Evolutionary conservation across 2,888 invertebrate species (phyloP), one percentile per base, ranked within the genome.

Genomic region (Taphrorychus bicolor): DNA sequence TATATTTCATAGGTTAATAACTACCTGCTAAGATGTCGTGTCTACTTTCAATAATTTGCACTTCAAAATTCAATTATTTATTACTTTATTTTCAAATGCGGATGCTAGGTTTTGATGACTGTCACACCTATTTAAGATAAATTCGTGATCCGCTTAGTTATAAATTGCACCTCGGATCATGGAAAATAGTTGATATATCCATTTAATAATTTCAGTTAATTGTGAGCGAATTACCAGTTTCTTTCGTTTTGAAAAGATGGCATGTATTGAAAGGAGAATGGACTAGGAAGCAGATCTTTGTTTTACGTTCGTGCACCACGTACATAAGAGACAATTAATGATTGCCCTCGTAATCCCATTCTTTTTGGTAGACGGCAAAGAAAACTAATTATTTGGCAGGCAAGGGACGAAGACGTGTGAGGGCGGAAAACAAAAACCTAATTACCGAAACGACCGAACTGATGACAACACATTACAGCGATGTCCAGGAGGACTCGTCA

Each of bases 381-480:
- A 71, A 71, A 71, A 71, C 71, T 71, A 71, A 72, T 73, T 73
- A 73, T 73, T 73, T 72, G 73, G 71, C 71, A 72, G 70, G 70
- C 67, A 64, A 70, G 71, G 71, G 68, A 76, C 71, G 73, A 75
- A 75, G 73, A 78, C 77, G 77, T 78, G 75, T 73, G 74, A 76
- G 75, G 72, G 76, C 75, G 78, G 76, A 75, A 77, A 79, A 78
- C 77, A 79, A 79, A 81, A 82, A 81, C 80, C 81, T 81, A 81
- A 81, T 82, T 81, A 81, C 79, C 73, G 79, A 78, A 81, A 81
- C 79, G 80, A 79, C 78, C 79, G 77, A 79, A 79, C 78, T 81
- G 82, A 82, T 81, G 82, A 81, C 81, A 80, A 78, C 78, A 78
- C 79, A 81, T 81, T 82, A 80, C 77, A 68, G 75, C 75, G 81